Evolutionary conservation across 2,888 invertebrate species (phyloP), one percentile per base, ranked within the genome.

Genomic region (Actias luna): DNA sequence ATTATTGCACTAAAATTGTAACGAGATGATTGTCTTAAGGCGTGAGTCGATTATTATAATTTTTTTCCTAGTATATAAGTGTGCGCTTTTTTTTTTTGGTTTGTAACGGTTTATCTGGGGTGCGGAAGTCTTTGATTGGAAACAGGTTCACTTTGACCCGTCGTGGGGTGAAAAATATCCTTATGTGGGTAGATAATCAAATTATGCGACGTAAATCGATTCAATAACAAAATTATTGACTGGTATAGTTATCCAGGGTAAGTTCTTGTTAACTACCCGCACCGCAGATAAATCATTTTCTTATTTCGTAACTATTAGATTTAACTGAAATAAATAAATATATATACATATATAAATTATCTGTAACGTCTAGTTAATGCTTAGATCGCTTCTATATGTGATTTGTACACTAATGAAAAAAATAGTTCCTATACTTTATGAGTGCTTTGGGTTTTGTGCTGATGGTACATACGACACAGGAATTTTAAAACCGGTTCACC

Each of bases 31-130:
- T 69, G 72, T 69, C 73, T 66, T 79, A 77, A 76, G 76, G 79
- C 81, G 82, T 84, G 84, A 78, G 77, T 80, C 74, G 78, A 79
- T 74, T 70, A 66, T 69, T 63, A 76, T 74, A 72, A 72, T 80
- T 81, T 78, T 80, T 85, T 86, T 83, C 75, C 76, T 89, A 88
- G 86, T 81, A 69, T 77, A 63, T 89, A 89, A 87, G 88, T 75
- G 84, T 84, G 88, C 25, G 22, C 86, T 90, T 82, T 83, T 42
- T n/a, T 39, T 42, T 42, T n/a, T n/a, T n/a, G n/a, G n/a, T n/a
- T 79, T n/a, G 59, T 59, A 42, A 16, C 59, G 35, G 18, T 36
- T 59, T 25, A 36, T 16, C 39, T 59, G 36, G 29, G 36, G 29
- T 59, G 42, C 29, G 8, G 59, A 42, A 59, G 16, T 36, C 59